Percentiles rank a stretch among this genome's conserved stretches.
These are phyloP conservation scores for Microcebus murinus DNA, from an alignment of 2,113 vertebrate species.

Conservation along the genomic window DNA sequence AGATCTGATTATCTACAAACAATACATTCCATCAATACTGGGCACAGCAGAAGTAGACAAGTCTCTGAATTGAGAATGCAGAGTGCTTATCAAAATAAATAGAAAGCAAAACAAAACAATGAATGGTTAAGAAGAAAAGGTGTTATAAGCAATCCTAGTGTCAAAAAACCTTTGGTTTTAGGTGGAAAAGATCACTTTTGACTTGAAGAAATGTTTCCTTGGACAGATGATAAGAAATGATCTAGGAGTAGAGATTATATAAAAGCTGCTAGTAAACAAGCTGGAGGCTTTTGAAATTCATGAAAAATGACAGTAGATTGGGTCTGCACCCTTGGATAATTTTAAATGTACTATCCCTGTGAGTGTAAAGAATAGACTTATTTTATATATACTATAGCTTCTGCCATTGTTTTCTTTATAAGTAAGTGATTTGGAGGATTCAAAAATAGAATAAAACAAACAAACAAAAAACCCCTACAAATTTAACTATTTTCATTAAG, in stretches of 20 bases:
- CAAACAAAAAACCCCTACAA: neutral
- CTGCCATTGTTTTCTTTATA: neutral
- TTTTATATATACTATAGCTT: neutral
- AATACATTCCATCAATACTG: neutral
- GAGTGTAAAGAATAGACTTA: constrained; percentile 29
- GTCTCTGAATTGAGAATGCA: neutral
- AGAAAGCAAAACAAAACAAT: neutral
- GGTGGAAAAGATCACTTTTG: neutral
- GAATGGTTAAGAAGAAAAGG: neutral
- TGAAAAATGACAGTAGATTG: neutral
- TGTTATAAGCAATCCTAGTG: neutral
- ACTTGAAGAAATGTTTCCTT: constrained; percentile 22
- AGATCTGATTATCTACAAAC: constrained; percentile 59
- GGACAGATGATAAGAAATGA: constrained; percentile 16
- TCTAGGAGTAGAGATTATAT: constrained; percentile 15
- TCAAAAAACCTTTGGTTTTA: constrained; percentile 4
- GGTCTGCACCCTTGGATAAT: neutral
- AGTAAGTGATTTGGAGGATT: neutral
- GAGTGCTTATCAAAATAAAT: neutral
- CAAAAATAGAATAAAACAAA: constrained; percentile 9
- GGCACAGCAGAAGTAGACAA: neutral
- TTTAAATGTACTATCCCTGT: neutral
- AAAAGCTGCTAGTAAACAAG: constrained; percentile 15
- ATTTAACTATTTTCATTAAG: neutral
- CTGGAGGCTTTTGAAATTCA: constrained; percentile 12